Evolutionary conservation across 2,113 vertebrate genomes (phyloP).

Genomic region (Suricata suricatta): DNA sequence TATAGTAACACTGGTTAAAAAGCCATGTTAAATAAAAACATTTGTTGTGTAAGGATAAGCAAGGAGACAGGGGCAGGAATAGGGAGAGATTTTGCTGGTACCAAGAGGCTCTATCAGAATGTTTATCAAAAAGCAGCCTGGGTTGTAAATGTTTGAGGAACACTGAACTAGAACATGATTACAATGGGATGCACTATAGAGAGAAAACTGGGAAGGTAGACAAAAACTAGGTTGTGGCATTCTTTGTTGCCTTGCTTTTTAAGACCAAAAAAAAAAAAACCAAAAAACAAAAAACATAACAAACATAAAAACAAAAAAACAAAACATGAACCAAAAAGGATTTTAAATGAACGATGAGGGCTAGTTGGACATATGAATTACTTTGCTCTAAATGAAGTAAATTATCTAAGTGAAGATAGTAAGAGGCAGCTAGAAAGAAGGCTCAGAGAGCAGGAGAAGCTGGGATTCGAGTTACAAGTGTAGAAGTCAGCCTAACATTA

Average conservation of each 20-base stretch:
- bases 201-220: background rate
- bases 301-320: background rate
- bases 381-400: too few species aligned
- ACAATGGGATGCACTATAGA: background rate
- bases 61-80: background rate
- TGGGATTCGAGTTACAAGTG: background rate
- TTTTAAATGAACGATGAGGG: background rate
- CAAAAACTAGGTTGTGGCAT: background rate
- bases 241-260: background rate
- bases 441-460: background rate
- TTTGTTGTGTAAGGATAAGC: background rate
- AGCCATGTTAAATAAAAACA: constrained; percentile 50
- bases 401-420: background rate
- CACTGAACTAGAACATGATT: background rate
- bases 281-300: background rate
- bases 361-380: background rate
- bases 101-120: constrained; percentile 7
- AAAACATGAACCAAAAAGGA: background rate
- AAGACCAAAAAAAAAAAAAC: background rate
- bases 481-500: background rate
- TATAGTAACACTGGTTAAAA: constrained; percentile 33
- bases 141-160: background rate
- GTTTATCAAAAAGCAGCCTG: background rate
- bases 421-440: background rate
- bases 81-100: background rate